A percentile compares a stretch with the other conserved stretches of the same genome.
phyloP scores from a whole-genome alignment of 2,888 invertebrate species.

The Psylliodes chrysocephalus region DNA sequence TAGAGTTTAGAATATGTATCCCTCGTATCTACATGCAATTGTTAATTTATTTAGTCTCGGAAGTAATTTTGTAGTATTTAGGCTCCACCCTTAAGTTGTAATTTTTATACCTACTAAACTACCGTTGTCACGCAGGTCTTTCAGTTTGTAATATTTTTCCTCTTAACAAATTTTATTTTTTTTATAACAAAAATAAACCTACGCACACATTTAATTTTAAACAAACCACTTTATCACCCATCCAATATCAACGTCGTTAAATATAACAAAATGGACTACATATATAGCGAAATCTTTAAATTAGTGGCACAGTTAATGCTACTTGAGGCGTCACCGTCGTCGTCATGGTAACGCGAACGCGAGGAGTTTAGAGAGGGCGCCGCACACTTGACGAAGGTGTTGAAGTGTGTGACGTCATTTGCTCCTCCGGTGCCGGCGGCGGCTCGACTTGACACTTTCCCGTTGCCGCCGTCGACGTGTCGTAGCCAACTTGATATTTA shows the following conservation, averaged over 20 bases:
- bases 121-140: too few species aligned
- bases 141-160: too few species aligned
- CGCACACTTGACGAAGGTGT: constrained; percentile 58
- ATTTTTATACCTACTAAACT: too few species aligned
- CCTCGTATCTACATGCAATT: too few species aligned
- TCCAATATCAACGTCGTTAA: background rate
- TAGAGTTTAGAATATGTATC: too few species aligned
- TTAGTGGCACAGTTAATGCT: constrained; percentile 32
- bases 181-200: too few species aligned
- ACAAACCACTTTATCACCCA: background rate
- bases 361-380: constrained; percentile 34
- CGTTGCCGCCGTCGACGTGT: constrained; percentile 24
- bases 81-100: too few species aligned
- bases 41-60: too few species aligned
- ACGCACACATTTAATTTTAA: too few species aligned
- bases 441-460: constrained; percentile 48
- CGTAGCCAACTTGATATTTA: constrained; percentile 29
- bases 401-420: constrained; percentile 61
- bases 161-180: too few species aligned
- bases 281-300: constrained; percentile 30
- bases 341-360: constrained; percentile 38
- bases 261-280: background rate
- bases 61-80: too few species aligned
- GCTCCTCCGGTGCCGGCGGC: constrained; percentile 58
- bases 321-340: constrained; percentile 42